These are phyloP conservation scores for Solea senegalensis DNA, from an alignment of 2,113 vertebrate species.

Conservation along the genomic window DNA sequence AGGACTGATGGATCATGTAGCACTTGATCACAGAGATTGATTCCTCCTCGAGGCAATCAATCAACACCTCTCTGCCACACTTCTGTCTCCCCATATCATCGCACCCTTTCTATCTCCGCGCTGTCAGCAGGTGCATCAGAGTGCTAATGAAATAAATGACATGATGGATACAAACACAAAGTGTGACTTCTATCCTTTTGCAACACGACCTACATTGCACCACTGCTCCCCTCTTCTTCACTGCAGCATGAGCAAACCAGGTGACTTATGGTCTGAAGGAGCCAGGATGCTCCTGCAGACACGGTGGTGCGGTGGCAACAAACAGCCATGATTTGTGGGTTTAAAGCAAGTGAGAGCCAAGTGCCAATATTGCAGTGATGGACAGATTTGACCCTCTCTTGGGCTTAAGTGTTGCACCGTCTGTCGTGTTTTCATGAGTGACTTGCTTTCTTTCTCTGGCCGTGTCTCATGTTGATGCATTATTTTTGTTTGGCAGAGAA, in stretches of 20 bases:
- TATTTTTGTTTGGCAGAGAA: conserved; percentile 29
- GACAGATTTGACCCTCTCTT: conserved; percentile 21
- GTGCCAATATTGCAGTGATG: conserved; percentile 7
- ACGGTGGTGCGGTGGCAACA: conserved; percentile 9
- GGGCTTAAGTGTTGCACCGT: conserved; percentile 31
- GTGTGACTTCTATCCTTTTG: background rate
- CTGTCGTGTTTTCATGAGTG: conserved; percentile 12
- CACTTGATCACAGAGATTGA: conserved; percentile 28
- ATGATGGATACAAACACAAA: background rate
- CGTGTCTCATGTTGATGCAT: conserved; percentile 31
- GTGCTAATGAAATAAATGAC: conserved; percentile 7
- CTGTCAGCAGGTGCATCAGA: background rate
- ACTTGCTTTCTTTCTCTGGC: conserved; percentile 28
- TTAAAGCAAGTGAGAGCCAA: background rate
- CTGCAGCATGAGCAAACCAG: background rate
- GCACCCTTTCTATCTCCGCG: background rate
- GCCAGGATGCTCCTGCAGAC: background rate
- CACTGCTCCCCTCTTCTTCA: background rate
- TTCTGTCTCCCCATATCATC: background rate
- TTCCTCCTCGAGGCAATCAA: conserved; percentile 17
- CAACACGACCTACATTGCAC: background rate
- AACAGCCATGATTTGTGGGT: conserved; percentile 5
- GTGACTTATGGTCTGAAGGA: conserved; percentile 6
- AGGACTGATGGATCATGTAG: conserved; percentile 26
- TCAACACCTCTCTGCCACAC: conserved; percentile 5